Evolutionary conservation across 2,888 invertebrate species (phyloP).

Genomic region (Mythimna loreyi): DNA sequence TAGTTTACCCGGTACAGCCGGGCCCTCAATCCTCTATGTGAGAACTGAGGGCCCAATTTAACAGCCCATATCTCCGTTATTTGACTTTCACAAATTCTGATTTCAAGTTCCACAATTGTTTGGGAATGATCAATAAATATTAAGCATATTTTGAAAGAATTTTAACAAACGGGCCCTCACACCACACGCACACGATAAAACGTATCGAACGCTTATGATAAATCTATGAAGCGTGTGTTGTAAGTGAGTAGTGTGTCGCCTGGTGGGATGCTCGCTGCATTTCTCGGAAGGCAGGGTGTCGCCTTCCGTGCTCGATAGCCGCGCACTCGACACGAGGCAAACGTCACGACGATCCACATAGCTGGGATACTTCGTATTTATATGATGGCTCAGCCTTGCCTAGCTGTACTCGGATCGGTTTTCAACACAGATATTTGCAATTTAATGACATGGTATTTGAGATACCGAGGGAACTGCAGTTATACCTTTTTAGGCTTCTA

Average conservation of each 20-base stretch:
- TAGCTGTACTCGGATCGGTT: conserved; percentile 9
- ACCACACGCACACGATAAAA: no score
- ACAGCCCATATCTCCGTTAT: no score
- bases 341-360: conserved; percentile 48
- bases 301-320: conserved; percentile 65
- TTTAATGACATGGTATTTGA: neutral
- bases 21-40: no score
- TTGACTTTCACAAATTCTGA: no score
- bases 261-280: conserved; percentile 68
- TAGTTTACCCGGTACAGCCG: no score
- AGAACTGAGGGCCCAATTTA: no score
- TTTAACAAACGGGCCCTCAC: no score
- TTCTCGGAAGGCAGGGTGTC: conserved; percentile 79
- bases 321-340: conserved; percentile 53
- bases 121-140: no score
- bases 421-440: neutral
- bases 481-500: neutral
- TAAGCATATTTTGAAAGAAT: no score
- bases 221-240: conserved; percentile 23
- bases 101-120: no score
- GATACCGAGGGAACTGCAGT: neutral
- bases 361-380: conserved; percentile 28
- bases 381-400: conserved; percentile 16
- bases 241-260: conserved; percentile 38
- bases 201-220: conserved; percentile 15